Conservation (phyloP, 1,140 invertebrate species). For the Drosophila rufa region DNA sequence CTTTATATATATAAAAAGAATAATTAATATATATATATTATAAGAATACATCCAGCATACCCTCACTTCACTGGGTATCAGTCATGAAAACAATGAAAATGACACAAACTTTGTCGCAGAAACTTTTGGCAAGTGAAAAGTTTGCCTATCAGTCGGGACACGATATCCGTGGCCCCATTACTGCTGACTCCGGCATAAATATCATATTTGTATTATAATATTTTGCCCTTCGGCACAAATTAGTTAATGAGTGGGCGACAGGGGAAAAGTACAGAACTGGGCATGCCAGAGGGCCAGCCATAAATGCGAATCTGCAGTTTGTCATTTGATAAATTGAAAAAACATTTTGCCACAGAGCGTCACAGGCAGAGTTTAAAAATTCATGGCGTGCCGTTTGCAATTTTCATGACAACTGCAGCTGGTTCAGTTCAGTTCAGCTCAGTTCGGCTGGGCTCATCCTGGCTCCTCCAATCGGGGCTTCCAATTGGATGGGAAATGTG, state of each 20-base stretch:
- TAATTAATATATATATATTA: background rate
- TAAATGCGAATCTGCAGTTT: conserved; percentile 41
- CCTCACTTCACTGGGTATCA: background rate
- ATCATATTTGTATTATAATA: conserved; percentile 83
- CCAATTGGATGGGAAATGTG: conserved; percentile 14
- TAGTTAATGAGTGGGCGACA: conserved; percentile 66
- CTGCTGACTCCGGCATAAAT: conserved; percentile 73
- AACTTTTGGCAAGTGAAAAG: conserved; percentile 56
- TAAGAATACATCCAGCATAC: background rate
- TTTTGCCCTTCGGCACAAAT: conserved; percentile 51
- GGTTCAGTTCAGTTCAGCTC: conserved; percentile 15
- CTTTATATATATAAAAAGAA: no score
- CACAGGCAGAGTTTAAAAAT: conserved; percentile 48
- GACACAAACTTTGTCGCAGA: conserved; percentile 53
- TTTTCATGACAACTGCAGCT: conserved; percentile 62
- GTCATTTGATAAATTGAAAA: conserved; percentile 64
- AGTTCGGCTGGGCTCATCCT: conserved; percentile 18
- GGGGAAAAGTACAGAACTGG: background rate
- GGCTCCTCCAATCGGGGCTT: conserved; percentile 22
- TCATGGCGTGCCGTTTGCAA: conserved; percentile 54
- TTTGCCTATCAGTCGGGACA: conserved; percentile 57
- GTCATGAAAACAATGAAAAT: conserved; percentile 56
- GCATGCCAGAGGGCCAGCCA: conserved; percentile 1
- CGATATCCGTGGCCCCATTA: conserved; percentile 46
- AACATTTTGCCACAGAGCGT: conserved; percentile 43